Evolutionary conservation across 2,113 vertebrate genomes (phyloP).

Genomic region (Eleginops maclovinus): DNA sequence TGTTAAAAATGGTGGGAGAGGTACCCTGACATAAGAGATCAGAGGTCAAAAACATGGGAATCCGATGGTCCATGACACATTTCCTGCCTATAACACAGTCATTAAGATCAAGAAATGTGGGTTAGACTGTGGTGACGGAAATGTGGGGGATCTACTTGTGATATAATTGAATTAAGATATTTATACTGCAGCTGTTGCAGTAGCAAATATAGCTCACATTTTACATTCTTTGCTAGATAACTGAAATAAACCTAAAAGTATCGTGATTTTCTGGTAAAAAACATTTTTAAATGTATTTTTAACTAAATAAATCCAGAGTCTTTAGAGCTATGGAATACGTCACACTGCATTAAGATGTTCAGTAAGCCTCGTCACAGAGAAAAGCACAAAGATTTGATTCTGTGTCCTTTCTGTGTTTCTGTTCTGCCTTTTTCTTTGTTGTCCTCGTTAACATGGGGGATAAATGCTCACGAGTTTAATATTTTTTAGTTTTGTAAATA

Average conservation of each 20-base stretch:
- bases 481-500: background rate
- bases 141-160: background rate
- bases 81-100: constrained; percentile 27
- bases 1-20: constrained; percentile 24
- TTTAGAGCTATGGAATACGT: background rate
- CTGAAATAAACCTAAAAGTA: too few relatives aligned
- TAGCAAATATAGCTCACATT: background rate
- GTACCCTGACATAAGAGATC: background rate
- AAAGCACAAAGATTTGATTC: background rate
- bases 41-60: constrained; percentile 41
- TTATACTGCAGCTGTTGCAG: background rate
- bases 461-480: background rate
- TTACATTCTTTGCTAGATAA: background rate
- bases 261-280: too few relatives aligned
- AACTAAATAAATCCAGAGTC: too few relatives aligned
- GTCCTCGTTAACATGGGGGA: background rate
- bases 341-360: background rate
- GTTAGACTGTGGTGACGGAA: background rate
- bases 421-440: background rate
- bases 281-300: too few relatives aligned
- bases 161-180: background rate
- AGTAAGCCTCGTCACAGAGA: background rate
- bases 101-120: constrained; percentile 1
- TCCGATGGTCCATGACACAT: constrained; percentile 43
- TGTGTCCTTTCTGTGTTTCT: background rate